Evolutionary conservation across 2,113 vertebrate genomes (phyloP).

Genomic region (Zosterops borbonicus): DNA sequence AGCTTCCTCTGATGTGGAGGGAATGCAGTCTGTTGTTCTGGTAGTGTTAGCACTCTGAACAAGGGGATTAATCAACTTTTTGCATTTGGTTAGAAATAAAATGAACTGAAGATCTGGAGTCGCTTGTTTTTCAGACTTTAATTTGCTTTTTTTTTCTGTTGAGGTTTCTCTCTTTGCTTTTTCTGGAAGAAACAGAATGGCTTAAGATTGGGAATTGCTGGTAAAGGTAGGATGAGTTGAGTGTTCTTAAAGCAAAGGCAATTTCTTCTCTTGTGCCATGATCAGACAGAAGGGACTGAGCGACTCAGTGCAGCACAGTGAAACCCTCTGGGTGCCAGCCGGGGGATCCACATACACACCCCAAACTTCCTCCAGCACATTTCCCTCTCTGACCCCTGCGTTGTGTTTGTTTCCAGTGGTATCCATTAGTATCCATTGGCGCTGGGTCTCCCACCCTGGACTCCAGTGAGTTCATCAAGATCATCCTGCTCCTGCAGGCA

Average conservation of each 20-base stretch:
- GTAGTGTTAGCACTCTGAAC: not conserved
- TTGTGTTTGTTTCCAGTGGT: not conserved
- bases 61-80: conserved; percentile 7
- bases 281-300: not conserved
- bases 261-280: rapidly evolving
- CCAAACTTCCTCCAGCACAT: rapidly evolving
- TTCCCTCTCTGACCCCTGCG: not conserved
- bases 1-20: not conserved
- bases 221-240: not conserved
- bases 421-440: not conserved
- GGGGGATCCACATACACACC: not conserved
- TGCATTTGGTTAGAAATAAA: not conserved
- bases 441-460: not conserved
- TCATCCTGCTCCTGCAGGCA: not conserved
- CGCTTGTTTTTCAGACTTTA: not conserved
- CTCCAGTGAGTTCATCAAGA: not conserved
- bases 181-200: not conserved
- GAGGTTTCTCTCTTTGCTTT: conserved; percentile 1
- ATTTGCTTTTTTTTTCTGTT: not conserved
- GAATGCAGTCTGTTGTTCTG: not conserved
- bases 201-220: not conserved
- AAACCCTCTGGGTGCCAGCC: rapidly evolving
- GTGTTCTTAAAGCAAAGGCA: not conserved
- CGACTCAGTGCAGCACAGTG: rapidly evolving
- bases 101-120: not conserved